phyloP scores from a whole-genome alignment of 2,113 vertebrate species.

The Anolis carolinensis region DNA sequence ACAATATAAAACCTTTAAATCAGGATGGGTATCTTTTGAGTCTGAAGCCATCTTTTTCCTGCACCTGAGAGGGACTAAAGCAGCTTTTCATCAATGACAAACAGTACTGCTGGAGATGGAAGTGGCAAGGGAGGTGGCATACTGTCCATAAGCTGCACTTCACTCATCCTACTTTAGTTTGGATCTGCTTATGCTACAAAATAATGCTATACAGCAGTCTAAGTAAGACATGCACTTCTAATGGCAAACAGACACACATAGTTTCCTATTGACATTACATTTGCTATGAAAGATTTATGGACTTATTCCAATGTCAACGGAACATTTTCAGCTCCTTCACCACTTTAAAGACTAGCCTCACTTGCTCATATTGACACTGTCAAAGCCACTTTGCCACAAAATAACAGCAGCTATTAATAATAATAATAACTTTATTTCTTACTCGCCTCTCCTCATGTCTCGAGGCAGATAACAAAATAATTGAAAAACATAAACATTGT shows the following conservation, averaged over 20 bases:
- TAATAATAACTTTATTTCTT: too few relatives aligned
- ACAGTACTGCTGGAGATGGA: too few relatives aligned
- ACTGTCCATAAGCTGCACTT: background rate
- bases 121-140: too few relatives aligned
- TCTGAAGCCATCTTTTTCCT: too few relatives aligned
- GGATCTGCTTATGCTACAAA: background rate
- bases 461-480: too few relatives aligned
- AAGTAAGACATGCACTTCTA: background rate
- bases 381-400: background rate
- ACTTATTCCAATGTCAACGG: fast-evolving
- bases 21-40: too few relatives aligned
- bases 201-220: background rate
- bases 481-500: too few relatives aligned
- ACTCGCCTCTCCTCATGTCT: too few relatives aligned
- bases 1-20: background rate
- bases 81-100: too few relatives aligned
- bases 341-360: background rate
- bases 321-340: background rate
- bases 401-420: too few relatives aligned
- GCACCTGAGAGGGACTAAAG: too few relatives aligned
- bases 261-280: background rate
- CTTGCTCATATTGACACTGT: background rate
- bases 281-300: background rate
- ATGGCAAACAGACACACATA: fast-evolving
- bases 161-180: background rate